A percentile compares a stretch with the other conserved stretches of the same genome.
These are phyloP conservation scores for Caenorhabditis tropicalis DNA, from an alignment of 1,140 invertebrate genomes.

Conservation along the genomic window DNA sequence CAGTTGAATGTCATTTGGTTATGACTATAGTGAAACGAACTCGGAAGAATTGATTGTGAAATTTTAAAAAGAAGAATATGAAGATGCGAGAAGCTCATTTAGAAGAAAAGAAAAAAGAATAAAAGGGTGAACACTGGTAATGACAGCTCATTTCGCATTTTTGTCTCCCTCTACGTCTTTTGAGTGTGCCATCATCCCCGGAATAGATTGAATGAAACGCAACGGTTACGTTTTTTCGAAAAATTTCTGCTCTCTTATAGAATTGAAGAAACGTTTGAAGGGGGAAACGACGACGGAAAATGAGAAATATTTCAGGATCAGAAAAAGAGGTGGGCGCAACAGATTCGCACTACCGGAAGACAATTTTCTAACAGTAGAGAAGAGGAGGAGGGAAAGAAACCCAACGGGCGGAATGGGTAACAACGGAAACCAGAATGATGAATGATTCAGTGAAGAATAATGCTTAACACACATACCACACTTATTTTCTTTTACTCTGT, in stretches of 20 bases:
- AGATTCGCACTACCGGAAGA: constrained; percentile 43
- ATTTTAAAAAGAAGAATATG: neutral
- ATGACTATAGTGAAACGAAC: neutral
- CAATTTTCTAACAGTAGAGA: constrained; percentile 36
- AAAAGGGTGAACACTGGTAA: constrained; percentile 39
- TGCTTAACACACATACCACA: constrained; percentile 43
- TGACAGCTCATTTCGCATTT: constrained; percentile 42
- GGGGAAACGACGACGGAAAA: neutral
- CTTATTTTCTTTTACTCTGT: constrained; percentile 10
- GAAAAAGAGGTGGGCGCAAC: constrained; percentile 37
- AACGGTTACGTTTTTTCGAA: neutral
- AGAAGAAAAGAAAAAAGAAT: neutral
- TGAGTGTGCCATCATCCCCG: neutral
- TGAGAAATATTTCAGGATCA: constrained; percentile 19
- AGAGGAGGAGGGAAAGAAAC: neutral
- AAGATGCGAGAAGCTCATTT: neutral
- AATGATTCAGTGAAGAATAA: constrained; percentile 45
- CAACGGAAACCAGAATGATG: constrained; percentile 43
- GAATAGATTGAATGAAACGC: neutral
- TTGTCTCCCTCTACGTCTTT: constrained; percentile 10
- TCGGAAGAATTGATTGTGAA: neutral
- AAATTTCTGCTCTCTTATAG: neutral
- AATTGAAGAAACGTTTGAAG: neutral
- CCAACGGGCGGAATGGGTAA: constrained; percentile 40
- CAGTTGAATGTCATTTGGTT: constrained; percentile 1